These are phyloP conservation scores for Tychaedon coryphoeus DNA, from an alignment of 2,113 vertebrate species.

Conservation along the genomic window DNA sequence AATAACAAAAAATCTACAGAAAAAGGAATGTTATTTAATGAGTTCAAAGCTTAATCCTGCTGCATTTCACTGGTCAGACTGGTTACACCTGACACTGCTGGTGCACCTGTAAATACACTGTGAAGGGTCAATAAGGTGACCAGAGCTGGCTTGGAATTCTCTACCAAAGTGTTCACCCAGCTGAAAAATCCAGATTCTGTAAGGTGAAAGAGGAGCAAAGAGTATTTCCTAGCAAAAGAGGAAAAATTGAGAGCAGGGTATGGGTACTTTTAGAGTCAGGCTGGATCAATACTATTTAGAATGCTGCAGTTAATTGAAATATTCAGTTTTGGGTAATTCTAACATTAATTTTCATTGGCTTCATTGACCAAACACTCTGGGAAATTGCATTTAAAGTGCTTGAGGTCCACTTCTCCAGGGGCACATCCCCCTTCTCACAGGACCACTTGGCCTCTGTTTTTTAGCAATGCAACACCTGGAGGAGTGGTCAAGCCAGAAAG, in stretches of 20 bases:
- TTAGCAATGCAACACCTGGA: background rate
- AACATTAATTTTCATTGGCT: background rate
- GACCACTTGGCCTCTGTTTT: background rate
- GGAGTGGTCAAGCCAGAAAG: background rate
- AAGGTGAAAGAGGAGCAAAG: background rate
- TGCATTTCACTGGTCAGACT: background rate
- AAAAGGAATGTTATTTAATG: background rate
- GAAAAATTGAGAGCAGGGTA: background rate
- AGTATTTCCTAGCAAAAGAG: background rate
- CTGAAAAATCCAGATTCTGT: background rate
- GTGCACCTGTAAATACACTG: background rate
- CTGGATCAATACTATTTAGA: background rate
- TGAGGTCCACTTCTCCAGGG: background rate
- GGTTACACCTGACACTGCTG: background rate
- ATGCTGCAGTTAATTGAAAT: constrained; percentile 13
- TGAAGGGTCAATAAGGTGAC: background rate
- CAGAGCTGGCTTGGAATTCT: background rate
- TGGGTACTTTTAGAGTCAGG: background rate
- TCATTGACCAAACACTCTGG: background rate
- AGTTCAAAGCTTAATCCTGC: background rate
- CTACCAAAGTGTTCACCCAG: background rate
- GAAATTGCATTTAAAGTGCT: constrained; percentile 8
- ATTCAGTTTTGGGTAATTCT: background rate
- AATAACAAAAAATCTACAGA: background rate
- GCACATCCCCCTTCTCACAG: background rate